Conservation (phyloP, 2,888 invertebrate genomes). For the Lithophane ornitopus region DNA sequence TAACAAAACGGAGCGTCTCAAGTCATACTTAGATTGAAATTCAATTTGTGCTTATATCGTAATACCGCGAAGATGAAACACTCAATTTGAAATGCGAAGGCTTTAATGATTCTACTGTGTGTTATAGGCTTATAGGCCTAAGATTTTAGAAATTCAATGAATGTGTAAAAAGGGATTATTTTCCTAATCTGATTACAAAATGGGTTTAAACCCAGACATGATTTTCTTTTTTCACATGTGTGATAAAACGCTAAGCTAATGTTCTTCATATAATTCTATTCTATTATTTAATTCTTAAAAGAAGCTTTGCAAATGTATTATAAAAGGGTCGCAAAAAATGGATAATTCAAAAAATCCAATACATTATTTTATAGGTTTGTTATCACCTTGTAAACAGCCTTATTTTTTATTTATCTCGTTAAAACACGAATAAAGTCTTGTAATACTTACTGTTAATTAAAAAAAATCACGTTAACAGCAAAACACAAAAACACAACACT, state of each 20-base stretch:
- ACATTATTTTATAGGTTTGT: not conserved
- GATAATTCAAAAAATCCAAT: not conserved
- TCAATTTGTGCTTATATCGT: constrained; percentile 44
- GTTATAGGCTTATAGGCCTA: not conserved
- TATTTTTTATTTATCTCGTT: not conserved
- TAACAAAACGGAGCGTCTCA: constrained; percentile 16
- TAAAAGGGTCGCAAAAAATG: not conserved
- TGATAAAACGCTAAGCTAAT: not conserved
- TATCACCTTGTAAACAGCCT: not conserved
- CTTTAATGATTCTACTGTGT: constrained; percentile 5
- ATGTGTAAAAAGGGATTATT: constrained; percentile 26
- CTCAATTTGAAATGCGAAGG: not conserved
- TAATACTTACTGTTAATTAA: constrained; percentile 47
- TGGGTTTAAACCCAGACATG: not conserved
- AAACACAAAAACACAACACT: constrained; percentile 52
- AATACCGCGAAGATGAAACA: not conserved
- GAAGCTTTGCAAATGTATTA: not conserved
- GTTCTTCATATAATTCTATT: not conserved
- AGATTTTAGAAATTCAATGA: not conserved
- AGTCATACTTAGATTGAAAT: constrained; percentile 43
- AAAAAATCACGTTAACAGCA: constrained; percentile 28
- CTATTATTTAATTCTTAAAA: constrained; percentile 9
- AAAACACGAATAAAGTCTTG: not conserved
- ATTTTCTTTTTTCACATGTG: not conserved
- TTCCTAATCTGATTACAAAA: constrained; percentile 11